Conservation (phyloP, 2,797 vertebrate species). For the Tarsius wallacei region DNA sequence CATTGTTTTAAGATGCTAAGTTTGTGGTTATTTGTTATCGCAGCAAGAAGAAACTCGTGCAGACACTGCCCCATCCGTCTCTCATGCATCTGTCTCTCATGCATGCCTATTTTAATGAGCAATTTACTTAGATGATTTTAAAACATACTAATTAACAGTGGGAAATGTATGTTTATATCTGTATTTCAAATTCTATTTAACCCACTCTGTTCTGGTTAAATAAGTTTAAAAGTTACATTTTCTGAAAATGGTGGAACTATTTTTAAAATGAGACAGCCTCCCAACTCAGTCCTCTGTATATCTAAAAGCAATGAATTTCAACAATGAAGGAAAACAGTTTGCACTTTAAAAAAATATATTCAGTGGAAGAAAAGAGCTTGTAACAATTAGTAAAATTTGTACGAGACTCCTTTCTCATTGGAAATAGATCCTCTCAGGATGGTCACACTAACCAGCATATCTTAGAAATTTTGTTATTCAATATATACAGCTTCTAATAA, state of each 20-base stretch:
- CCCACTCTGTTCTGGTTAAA: not conserved
- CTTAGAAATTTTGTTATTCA: not conserved
- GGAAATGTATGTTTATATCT: not conserved
- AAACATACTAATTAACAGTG: not conserved
- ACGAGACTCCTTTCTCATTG: not conserved
- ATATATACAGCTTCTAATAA: not conserved
- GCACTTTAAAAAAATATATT: not conserved
- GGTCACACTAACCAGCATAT: not conserved
- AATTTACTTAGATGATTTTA: not conserved
- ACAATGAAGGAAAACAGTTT: not conserved
- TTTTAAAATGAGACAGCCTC: not conserved
- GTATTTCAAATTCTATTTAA: slow-evolving; percentile 44
- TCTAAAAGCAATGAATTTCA: not conserved
- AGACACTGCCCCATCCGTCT: not conserved
- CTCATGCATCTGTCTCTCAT: fast-evolving
- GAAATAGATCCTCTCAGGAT: not conserved
- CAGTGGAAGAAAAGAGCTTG: not conserved
- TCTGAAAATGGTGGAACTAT: not conserved
- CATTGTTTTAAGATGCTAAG: not conserved
- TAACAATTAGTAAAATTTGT: not conserved
- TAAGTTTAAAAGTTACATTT: not conserved
- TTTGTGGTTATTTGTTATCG: not conserved
- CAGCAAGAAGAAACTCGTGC: not conserved
- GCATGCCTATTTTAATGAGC: not conserved
- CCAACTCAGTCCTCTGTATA: not conserved